These are phyloP conservation scores for Drosophila erecta DNA, from an alignment of 1,140 invertebrate species.

Conservation along the genomic window DNA sequence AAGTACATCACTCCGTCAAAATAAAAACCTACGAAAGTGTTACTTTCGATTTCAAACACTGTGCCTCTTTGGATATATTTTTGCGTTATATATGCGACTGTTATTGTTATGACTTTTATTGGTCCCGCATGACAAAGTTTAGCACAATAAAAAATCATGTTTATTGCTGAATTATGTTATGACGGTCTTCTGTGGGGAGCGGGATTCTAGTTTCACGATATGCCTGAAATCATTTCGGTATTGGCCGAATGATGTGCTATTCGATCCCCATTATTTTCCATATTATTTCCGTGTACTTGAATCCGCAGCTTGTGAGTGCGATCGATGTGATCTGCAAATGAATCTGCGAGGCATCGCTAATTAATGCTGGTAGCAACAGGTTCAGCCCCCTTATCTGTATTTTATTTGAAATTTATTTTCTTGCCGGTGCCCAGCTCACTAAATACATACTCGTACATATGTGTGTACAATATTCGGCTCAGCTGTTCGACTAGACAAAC, in stretches of 20 bases:
- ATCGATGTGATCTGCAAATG: conserved; percentile 45
- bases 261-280: no score
- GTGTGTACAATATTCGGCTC: conserved; percentile 2
- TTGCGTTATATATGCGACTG: background rate
- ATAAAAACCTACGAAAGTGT: background rate
- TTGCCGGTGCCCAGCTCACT: background rate
- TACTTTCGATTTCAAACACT: conserved; percentile 2
- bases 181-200: background rate
- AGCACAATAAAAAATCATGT: conserved; percentile 1
- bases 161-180: conserved; percentile 10
- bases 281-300: background rate
- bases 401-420: background rate
- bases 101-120: background rate
- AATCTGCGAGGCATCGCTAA: conserved; percentile 37
- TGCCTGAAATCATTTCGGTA: background rate
- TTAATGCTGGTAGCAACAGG: conserved; percentile 46
- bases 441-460: no score
- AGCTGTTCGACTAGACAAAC: conserved; percentile 38
- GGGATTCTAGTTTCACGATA: conserved; percentile 1
- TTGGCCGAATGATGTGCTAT: conserved; percentile 1
- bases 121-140: background rate
- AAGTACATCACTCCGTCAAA: background rate
- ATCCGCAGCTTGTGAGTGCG: background rate
- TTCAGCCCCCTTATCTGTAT: conserved; percentile 18
- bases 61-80: background rate